Base-by-base conservation (phyloP, 2,113 vertebrate species). In the Brachyhypopomus gauderio region DNA sequence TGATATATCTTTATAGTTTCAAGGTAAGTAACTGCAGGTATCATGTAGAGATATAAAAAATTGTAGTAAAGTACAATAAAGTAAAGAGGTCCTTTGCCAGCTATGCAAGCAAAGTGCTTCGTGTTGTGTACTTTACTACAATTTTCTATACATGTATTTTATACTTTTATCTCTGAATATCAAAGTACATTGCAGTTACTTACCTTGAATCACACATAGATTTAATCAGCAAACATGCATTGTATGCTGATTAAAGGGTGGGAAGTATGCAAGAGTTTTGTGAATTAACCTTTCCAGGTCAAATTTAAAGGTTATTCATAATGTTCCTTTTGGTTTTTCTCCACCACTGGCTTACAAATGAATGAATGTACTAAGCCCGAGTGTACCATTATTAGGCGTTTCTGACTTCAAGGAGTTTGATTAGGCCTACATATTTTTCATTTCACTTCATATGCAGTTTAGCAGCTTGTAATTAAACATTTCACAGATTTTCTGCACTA, bases 161-260 rank as follows among this genome's bases (percentile, higher is more conserved):
- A 30, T 30, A 30, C 30, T 2, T 2, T 30, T 30, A 1, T 30
- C 30, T 30, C 30, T 30, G 3, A 1, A 3, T 30, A 30, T 30
- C 30, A 2, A 30, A 30, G 30, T 30, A 30, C 30, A 30, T 30
- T 30, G 30, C 30, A 30, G 30, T 30, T 30, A 30, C 30, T 30
- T 30, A 30, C 30, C 30, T 2, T 30, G 30, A 30, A 30, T 30
- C 30, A 30, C 30, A 30, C 30, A 30, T 30, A 79, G 77, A 78
- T 85, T n/a, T n/a, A n/a, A n/a, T n/a, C n/a, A n/a, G 20, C 71
- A 83, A 74, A 83, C 56, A 81, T 73, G 67, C 45, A 59, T 73
- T 72, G 72, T 73, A 77, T 63, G 23, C 45, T 25, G 59, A 36
- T 27, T 12, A 45, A 41, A 16, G 55, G 60, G 75, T 56, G 69